Base-by-base conservation (phyloP, 30 jellyfish, hydroid and myxozoan species). In the Clytia hemisphaerica region DNA sequence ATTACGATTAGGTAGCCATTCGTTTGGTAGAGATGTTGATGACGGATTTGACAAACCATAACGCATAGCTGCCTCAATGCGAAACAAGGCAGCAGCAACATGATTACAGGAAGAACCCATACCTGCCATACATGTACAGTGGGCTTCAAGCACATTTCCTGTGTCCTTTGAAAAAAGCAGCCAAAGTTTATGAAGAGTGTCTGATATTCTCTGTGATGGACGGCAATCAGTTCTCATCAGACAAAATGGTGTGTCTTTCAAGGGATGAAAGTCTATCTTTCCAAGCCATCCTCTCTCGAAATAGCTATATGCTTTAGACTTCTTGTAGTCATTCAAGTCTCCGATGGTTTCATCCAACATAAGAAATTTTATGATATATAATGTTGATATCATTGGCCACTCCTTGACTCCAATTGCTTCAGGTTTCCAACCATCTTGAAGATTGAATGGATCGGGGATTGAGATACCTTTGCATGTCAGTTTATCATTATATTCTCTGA, bases 111-210 rank as follows among this genome's bases (percentile, higher is more conserved):
- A 51, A 48, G 71, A 81, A 6, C 47, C 14, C 74, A 80, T 53
- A 14, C 94, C 94, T 15, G 83, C 92, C 82, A 81, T 48, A 53
- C 84, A 81, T 2, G 85, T 44, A 59, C 92, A 81, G 64, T 73
- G 92, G 2, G 80, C 53, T 16, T 61, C n/a, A 26, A 46, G 5
- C 1, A 79, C 30, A 6, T 49, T 42, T n/a, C 80, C 93, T 14
- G 45, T 29, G 24, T 24, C 9, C 38, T 76, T 76, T 4, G 18
- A 4, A 18, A 76, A n/a, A 19, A 0, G 19, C 15, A 76, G 4
- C 85, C 77, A 78, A 14, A 78, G 33, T 37, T 53, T 69, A 40
- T 67, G 88, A n/a, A 63, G 86, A 15, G 72, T 70, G 68, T 68
- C 85, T 10, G 30, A n/a, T 29, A 69, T 54, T 42, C 33, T 51